Conservation (phyloP, 2,797 vertebrate genomes). For the Cichlasoma orientale region DNA sequence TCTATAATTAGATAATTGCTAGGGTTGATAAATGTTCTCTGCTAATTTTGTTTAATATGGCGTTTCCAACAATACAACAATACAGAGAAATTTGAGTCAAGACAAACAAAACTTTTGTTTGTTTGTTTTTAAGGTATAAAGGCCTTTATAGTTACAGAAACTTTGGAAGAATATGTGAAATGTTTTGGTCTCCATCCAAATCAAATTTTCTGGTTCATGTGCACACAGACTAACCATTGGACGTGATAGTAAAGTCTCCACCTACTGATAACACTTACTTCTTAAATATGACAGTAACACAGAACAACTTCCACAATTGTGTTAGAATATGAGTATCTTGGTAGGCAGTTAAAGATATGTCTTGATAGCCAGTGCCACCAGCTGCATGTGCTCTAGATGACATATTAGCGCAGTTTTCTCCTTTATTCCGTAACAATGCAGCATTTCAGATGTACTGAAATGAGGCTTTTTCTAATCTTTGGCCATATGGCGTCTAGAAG, state of each 20-base stretch:
- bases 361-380: neutral
- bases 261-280: too few species aligned
- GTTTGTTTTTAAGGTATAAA: too few species aligned
- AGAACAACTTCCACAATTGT: neutral
- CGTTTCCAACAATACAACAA: neutral
- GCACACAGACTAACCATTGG: neutral
- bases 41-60: neutral
- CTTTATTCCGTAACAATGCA: slow-evolving; percentile 27
- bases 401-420: neutral
- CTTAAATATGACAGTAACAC: neutral
- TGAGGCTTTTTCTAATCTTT: slow-evolving; percentile 67
- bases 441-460: slow-evolving; percentile 49
- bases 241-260: neutral
- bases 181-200: neutral
- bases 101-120: neutral
- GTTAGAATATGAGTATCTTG: neutral
- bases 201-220: neutral
- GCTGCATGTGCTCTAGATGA: neutral
- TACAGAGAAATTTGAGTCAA: neutral
- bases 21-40: neutral
- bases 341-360: neutral
- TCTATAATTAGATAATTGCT: neutral
- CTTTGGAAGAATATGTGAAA: too few species aligned
- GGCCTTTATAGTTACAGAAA: too few species aligned
- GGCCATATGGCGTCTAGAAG: slow-evolving; percentile 69